Evolutionary conservation across 2,797 vertebrate genomes (phyloP), one percentile per base, ranked within the genome.

Genomic region (Aphelocoma californica): DNA sequence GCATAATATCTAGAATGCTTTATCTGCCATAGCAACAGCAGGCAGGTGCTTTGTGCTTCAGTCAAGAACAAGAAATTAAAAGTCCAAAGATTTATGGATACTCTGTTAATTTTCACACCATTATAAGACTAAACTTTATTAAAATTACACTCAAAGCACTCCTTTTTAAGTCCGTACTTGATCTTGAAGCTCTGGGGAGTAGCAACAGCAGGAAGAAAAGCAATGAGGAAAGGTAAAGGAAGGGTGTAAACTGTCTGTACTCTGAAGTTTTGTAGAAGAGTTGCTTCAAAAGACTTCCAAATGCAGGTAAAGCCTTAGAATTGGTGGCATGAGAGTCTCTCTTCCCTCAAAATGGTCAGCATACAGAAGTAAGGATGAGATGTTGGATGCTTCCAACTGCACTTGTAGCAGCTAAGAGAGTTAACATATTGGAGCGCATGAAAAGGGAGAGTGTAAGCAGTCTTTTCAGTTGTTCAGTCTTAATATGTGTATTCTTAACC

Each of bases 281-380:
- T 54, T 79, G 23, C 72, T 94, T 92, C 44, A 70, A 48, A 86
- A 72, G 58, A 18, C 58, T 91, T 93, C 38, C 47, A 93, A 90
- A 81, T 94, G 71, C 38, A 85, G 83, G 60, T 88, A 83, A 65
- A 92, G 25, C 85, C 88, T 90, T 83, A 66, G 81, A 90, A 78
- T 90, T 91, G 70, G 70, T 88, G 70, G 25, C 69, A 75, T 56
- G 51, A 92, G 73, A 60, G n/a, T 92, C 87, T 74, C 18, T 94
- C 25, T 44, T 86, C 38, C 69, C 70, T 90, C 66, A 53, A 62
- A 92, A 91, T 44, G 87, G 71, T 89, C 73, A 79, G 81, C 1
- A 1, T 79, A 44, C 72, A 81, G 77, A 94, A 94, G 87, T 89
- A 84, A 74, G 66, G 73, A 86, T 60, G 91, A 72, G 70, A 74